Evolutionary conservation across 2,888 invertebrate genomes (phyloP), one percentile per base, ranked within the genome.

Genomic region (Phymatocera aterrima): DNA sequence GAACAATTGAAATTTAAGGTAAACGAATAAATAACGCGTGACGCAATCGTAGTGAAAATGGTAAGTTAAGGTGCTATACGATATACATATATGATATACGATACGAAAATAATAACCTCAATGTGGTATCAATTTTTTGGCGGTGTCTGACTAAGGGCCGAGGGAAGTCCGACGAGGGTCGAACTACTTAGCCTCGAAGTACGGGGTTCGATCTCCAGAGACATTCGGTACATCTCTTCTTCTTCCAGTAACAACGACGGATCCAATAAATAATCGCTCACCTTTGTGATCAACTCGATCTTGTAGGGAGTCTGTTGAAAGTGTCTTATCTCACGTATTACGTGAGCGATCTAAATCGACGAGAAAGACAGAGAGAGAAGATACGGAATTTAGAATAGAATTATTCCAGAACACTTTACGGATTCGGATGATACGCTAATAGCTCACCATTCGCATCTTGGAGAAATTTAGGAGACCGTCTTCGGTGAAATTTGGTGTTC

Each of bases 281-380:
- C 97, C 92, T 96, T 95, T 24, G 94, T 93, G 83, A 96, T 96
- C 85, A 96, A 94, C 85, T 97, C 97, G 83, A 98, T 97, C 91
- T 97, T 97, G 90, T 98, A 98, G 0, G 97, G 95, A 1, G 97
- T 97, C 90, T 97, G 97, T 88, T 98, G 98, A 89, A 96, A 97
- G 87, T 97, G 96, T 18, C 97, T 93, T 83, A 98, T 97, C 91
- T 98, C 97, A 77, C 97, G 93, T 83, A 98, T 97, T 5, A 97
- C 97, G 88, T 98, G 97, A 4, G 97, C 97, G 87, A 97, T 96
- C 97, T 97, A 91, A 21, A 91, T 93, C 88, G 81, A 82, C 82
- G 5, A 15, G 68, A 24, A 57, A 2, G 4, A 28, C 24, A 57
- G 8, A 28, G 12, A 0, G 10, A 12, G 12, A 2, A 1, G 10